Conservation (phyloP, 2,797 vertebrate genomes). For the Manis pentadactyla region DNA sequence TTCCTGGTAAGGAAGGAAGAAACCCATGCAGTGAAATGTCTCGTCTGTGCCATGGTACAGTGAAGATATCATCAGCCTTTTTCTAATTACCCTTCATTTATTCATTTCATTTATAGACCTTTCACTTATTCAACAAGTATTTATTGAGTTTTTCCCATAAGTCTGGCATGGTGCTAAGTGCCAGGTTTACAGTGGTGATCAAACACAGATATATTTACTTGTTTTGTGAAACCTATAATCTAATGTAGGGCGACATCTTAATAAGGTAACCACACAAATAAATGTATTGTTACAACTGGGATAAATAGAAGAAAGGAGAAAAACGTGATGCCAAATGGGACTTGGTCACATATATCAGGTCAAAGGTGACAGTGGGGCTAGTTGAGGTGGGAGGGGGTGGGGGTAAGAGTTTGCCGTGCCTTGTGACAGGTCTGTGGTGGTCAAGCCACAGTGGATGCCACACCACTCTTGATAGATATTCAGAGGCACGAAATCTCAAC, state of each 20-base stretch:
- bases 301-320: constrained; percentile 13
- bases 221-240: constrained; percentile 1
- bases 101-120: not conserved
- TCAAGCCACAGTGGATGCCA: not conserved
- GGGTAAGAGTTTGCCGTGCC: not conserved
- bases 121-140: constrained; percentile 31
- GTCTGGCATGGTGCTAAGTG: not conserved
- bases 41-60: not conserved
- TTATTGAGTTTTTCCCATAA: constrained; percentile 23
- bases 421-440: not conserved
- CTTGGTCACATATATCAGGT: not conserved
- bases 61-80: not conserved
- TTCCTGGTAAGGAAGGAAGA: not conserved
- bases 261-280: constrained; percentile 1
- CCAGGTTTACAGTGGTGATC: not conserved
- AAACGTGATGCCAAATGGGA: not conserved
- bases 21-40: not conserved
- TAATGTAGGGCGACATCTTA: not conserved
- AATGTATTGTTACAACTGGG: constrained; percentile 45
- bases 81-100: not conserved
- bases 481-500: not conserved
- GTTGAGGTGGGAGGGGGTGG: not conserved
- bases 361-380: not conserved
- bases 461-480: not conserved
- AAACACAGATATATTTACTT: constrained; percentile 9